Evolutionary conservation across 1,140 invertebrate genomes (phyloP).

Genomic region (Apocrypta bakeri): DNA sequence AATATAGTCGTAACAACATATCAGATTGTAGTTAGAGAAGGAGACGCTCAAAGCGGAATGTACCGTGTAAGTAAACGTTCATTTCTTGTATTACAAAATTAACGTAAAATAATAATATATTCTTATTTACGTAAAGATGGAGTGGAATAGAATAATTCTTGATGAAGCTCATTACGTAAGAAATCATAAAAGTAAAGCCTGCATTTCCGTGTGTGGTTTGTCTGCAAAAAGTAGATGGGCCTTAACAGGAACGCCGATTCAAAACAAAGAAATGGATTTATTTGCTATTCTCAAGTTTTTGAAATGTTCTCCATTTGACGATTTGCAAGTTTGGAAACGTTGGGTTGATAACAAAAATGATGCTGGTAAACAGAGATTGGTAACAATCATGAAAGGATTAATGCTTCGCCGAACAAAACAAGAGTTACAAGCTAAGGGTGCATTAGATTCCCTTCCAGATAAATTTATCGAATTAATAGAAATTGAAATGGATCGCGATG

Average conservation of each 20-base stretch:
- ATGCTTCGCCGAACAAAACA: slow-evolving; percentile 90
- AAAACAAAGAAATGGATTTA: slow-evolving; percentile 93
- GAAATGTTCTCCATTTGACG: slow-evolving; percentile 89
- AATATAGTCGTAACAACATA: slow-evolving; percentile 89
- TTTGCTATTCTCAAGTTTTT: slow-evolving; percentile 92
- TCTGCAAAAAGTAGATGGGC: slow-evolving; percentile 83
- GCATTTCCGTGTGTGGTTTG: slow-evolving; percentile 82
- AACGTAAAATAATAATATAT: slow-evolving; percentile 46
- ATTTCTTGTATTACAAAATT: slow-evolving; percentile 3
- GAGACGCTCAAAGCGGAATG: slow-evolving; percentile 58
- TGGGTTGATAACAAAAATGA: slow-evolving; percentile 84
- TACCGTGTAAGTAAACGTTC: slow-evolving; percentile 55
- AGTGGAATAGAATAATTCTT: slow-evolving; percentile 90
- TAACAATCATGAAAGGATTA: slow-evolving; percentile 86
- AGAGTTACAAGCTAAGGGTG: slow-evolving; percentile 79
- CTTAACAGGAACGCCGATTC: slow-evolving; percentile 95
- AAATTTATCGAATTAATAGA: slow-evolving; percentile 77
- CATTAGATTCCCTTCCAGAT: slow-evolving; percentile 79
- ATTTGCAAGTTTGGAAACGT: slow-evolving; percentile 80
- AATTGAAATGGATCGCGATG: slow-evolving; percentile 80
- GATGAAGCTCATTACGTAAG: slow-evolving; percentile 95
- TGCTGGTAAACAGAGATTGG: slow-evolving; percentile 82
- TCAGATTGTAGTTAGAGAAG: slow-evolving; percentile 78
- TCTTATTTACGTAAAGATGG: slow-evolving; percentile 69
- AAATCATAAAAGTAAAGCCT: slow-evolving; percentile 87